Evolutionary conservation across 1,140 invertebrate species (phyloP).

Genomic region (Drosophila suzukii): DNA sequence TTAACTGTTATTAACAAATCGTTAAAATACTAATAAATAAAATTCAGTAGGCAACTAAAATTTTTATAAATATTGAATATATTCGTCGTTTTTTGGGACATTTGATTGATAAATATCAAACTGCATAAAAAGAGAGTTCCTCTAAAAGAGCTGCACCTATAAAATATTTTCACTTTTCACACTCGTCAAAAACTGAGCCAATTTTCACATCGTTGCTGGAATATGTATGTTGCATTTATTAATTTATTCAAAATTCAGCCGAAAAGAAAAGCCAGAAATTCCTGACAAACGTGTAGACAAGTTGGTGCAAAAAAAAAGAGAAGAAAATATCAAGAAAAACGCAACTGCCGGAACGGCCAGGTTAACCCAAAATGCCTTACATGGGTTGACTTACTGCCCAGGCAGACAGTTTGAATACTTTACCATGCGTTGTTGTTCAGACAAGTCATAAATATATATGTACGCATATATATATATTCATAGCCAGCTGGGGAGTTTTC

Average conservation of each 20-base stretch:
- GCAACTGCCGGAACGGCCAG: constrained; percentile 52
- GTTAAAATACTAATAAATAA: background rate
- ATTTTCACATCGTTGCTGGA: constrained; percentile 45
- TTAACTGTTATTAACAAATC: background rate
- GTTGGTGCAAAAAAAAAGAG: background rate
- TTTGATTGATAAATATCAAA: no score
- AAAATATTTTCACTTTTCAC: constrained; percentile 58
- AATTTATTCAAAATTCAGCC: constrained; percentile 55
- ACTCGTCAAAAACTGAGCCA: constrained; percentile 15
- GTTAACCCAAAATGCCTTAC: constrained; percentile 49
- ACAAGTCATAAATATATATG: constrained; percentile 65
- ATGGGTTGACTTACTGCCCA: constrained; percentile 48
- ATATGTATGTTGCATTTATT: constrained; percentile 50
- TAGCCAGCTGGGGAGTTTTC: constrained; percentile 37
- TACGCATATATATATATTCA: background rate
- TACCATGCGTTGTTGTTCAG: constrained; percentile 22
- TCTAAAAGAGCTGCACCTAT: constrained; percentile 5
- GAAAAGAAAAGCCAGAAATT: constrained; percentile 72
- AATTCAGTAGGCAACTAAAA: no score
- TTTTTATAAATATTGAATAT: no score
- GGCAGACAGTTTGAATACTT: constrained; percentile 54
- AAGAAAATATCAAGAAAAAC: constrained; percentile 15
- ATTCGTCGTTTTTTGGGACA: no score
- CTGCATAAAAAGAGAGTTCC: background rate
- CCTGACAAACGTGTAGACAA: constrained; percentile 72